Evolutionary conservation across 2,888 invertebrate genomes (phyloP).

Genomic region (Dryococelus australis): DNA sequence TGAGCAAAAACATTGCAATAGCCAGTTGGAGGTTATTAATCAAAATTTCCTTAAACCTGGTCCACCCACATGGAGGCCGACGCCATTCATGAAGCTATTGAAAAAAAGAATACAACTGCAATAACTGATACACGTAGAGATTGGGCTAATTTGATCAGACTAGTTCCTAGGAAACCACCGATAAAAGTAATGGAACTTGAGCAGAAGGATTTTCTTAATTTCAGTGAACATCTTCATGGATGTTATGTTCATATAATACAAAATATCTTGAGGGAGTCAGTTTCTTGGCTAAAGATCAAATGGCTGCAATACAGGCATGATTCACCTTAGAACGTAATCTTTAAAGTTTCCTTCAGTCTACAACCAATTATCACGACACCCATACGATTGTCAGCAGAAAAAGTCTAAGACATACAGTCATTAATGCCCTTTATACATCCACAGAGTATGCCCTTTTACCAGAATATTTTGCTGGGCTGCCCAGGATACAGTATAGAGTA

Average conservation of each 20-base stretch:
- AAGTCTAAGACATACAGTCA: background rate
- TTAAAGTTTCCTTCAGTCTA: background rate
- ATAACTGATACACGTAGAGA: background rate
- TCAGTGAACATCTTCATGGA: background rate
- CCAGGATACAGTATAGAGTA: background rate
- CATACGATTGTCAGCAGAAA: background rate
- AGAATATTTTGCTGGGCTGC: background rate
- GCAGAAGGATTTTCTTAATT: background rate
- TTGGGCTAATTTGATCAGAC: background rate
- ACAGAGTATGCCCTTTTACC: background rate
- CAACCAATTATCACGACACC: background rate
- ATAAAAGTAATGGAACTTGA: background rate
- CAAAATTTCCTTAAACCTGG: constrained; percentile 13
- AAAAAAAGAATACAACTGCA: constrained; percentile 16
- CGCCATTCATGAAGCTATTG: constrained; percentile 16
- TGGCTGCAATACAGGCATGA: background rate
- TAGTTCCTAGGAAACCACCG: background rate
- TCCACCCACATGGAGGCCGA: constrained; percentile 24
- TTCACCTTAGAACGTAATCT: background rate
- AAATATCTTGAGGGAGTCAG: constrained; percentile 1
- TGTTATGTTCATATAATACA: background rate
- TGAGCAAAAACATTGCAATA: background rate
- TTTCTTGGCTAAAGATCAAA: background rate
- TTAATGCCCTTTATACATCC: background rate
- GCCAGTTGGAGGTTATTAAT: background rate